These are phyloP conservation scores for Cisticola juncidis DNA, from an alignment of 2,113 vertebrate species.

Conservation along the genomic window DNA sequence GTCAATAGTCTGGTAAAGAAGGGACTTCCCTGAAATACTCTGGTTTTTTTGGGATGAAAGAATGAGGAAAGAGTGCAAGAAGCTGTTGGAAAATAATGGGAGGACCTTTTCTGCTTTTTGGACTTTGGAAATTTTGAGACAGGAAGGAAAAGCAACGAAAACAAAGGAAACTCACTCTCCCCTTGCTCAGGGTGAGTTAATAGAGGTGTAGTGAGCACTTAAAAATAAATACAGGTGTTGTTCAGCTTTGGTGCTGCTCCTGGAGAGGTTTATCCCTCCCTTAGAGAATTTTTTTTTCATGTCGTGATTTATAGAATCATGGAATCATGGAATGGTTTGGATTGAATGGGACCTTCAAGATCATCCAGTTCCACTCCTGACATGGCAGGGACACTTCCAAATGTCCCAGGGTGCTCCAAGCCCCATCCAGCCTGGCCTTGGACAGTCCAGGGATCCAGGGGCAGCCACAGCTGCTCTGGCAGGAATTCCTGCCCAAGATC, in stretches of 20 bases:
- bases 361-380: accelerated
- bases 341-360: accelerated
- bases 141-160: neutral
- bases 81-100: neutral
- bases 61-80: neutral
- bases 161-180: neutral
- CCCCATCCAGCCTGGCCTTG: neutral
- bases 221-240: neutral
- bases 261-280: neutral
- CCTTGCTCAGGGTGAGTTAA: neutral
- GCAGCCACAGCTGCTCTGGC: neutral
- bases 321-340: neutral
- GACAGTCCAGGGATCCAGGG: neutral
- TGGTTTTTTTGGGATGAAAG: neutral
- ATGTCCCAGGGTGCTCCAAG: neutral
- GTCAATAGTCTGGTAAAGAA: neutral
- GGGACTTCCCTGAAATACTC: neutral
- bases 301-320: neutral
- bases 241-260: neutral
- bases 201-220: neutral
- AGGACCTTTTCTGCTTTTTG: neutral
- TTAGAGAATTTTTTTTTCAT: neutral
- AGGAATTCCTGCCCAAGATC: too few species aligned
- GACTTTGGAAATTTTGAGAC: neutral
- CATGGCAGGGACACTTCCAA: neutral